Evolutionary conservation across 2,888 invertebrate genomes (phyloP).

Genomic region (Teleogryllus oceanicus): DNA sequence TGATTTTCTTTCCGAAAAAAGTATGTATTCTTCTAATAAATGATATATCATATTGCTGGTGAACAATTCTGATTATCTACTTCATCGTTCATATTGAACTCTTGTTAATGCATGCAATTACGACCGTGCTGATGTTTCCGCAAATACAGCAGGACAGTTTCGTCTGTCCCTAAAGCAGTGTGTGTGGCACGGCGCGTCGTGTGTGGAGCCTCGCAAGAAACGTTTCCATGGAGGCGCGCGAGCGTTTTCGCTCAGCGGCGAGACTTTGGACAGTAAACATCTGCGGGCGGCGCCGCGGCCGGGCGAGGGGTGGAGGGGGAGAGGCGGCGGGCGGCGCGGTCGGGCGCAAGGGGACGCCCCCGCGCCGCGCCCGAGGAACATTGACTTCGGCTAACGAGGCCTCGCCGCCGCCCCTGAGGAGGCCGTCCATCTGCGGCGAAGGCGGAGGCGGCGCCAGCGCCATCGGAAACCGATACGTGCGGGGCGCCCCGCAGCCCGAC

Average conservation of each 20-base stretch:
- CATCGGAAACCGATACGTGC: constrained; percentile 18
- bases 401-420: neutral
- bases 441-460: neutral
- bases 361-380: neutral
- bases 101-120: too few relatives aligned
- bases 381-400: constrained; percentile 7
- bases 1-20: too few relatives aligned
- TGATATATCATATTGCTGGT: too few relatives aligned
- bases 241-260: neutral
- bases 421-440: neutral
- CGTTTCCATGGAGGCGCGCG: neutral
- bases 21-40: too few relatives aligned
- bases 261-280: neutral
- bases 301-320: neutral
- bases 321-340: neutral
- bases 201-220: neutral
- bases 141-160: too few relatives aligned
- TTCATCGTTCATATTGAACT: too few relatives aligned
- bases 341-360: neutral
- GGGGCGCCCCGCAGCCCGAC: neutral
- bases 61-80: too few relatives aligned
- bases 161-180: too few relatives aligned
- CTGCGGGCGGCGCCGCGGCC: neutral
- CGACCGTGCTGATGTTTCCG: too few relatives aligned
- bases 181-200: too few relatives aligned